A percentile compares a stretch with the other conserved stretches of the same genome.
These are phyloP conservation scores for Aproaerema taeniolella DNA, from an alignment of 2,888 invertebrate species.

Conservation along the genomic window DNA sequence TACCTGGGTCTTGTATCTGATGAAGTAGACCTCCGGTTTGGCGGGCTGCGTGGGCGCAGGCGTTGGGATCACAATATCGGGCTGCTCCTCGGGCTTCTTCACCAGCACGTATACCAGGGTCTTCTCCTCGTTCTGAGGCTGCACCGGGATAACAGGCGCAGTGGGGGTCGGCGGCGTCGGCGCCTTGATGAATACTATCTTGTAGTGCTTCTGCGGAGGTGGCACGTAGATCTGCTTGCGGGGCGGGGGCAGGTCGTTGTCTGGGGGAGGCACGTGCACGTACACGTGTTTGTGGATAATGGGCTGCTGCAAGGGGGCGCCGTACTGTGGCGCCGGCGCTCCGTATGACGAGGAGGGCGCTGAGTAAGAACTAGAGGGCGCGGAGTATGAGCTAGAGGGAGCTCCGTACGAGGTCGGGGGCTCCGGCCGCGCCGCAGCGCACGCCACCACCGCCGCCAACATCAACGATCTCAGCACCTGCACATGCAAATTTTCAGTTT, in stretches of 20 bases:
- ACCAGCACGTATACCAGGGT: constrained; percentile 92
- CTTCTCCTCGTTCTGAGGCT: constrained; percentile 92
- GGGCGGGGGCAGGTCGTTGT: constrained; percentile 85
- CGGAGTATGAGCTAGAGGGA: constrained; percentile 65
- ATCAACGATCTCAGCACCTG: constrained; percentile 67
- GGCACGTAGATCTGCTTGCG: constrained; percentile 72
- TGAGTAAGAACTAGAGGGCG: constrained; percentile 42
- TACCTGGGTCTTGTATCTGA: constrained; percentile 92
- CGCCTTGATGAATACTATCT: constrained; percentile 90
- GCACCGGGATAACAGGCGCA: constrained; percentile 79
- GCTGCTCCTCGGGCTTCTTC: constrained; percentile 91
- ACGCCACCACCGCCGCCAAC: constrained; percentile 59
- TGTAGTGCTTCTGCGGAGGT: constrained; percentile 87
- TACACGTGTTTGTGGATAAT: constrained; percentile 94
- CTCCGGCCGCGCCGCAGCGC: constrained; percentile 72
- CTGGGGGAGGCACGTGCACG: constrained; percentile 93
- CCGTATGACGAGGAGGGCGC: constrained; percentile 58
- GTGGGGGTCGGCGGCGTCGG: constrained; percentile 80
- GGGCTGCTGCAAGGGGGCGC: constrained; percentile 84
- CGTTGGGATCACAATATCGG: constrained; percentile 86
- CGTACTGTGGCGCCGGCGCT: constrained; percentile 81
- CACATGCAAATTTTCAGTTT: constrained; percentile 41
- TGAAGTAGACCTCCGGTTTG: constrained; percentile 94
- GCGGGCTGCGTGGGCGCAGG: constrained; percentile 90
- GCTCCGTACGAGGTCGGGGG: constrained; percentile 78